Evolutionary conservation across 1,140 invertebrate species (phyloP).

Genomic region (Holcopasites calliopsidis): DNA sequence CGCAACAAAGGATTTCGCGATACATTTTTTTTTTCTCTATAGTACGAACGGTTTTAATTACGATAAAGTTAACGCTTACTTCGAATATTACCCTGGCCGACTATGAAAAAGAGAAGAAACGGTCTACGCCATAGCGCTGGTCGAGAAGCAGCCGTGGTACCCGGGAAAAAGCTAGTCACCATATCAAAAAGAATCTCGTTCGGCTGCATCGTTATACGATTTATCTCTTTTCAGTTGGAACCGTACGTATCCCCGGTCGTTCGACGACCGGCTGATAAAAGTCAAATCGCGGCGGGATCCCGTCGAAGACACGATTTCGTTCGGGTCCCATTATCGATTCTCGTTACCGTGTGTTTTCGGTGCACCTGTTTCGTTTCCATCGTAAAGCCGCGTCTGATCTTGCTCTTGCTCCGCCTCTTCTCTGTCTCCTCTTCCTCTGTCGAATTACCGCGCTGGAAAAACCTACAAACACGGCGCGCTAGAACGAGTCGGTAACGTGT

Average conservation of each 20-base stretch:
- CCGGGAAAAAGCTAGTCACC: constrained; percentile 12
- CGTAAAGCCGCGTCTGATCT: constrained; percentile 26
- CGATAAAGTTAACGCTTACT: constrained; percentile 6
- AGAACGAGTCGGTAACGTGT: constrained; percentile 42
- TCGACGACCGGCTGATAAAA: neutral
- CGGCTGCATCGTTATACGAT: constrained; percentile 3
- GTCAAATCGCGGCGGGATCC: constrained; percentile 12
- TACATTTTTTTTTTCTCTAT: neutral
- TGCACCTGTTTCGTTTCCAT: constrained; percentile 46
- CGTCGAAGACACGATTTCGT: constrained; percentile 35
- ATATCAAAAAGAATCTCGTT: constrained; percentile 17
- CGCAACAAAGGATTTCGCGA: constrained; percentile 1
- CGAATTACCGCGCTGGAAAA: neutral
- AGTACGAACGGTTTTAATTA: constrained; percentile 10
- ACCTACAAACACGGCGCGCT: constrained; percentile 15
- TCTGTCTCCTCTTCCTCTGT: neutral
- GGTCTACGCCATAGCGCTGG: too few species aligned
- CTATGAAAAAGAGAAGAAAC: neutral
- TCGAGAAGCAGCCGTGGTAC: neutral
- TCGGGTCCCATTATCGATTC: constrained; percentile 51
- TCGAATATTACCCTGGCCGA: neutral
- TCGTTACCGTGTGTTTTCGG: constrained; percentile 15
- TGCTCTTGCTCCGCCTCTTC: neutral
- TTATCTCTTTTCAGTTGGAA: neutral
- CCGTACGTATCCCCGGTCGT: neutral